These are phyloP conservation scores for Albula goreensis DNA, from an alignment of 2,113 vertebrate genomes.

Conservation along the genomic window DNA sequence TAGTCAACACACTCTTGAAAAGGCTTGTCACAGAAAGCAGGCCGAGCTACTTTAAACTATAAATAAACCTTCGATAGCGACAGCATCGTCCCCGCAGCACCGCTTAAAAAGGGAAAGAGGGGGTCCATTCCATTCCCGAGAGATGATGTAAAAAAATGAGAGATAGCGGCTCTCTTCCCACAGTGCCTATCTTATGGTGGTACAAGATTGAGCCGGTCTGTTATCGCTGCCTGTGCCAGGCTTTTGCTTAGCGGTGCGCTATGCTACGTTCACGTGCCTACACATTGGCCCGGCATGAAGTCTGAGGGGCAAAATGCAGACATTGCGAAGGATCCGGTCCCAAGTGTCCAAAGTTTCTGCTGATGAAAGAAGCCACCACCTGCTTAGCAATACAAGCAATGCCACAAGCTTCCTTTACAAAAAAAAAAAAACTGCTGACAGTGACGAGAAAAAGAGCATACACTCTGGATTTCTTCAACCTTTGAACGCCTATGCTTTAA, in stretches of 20 bases:
- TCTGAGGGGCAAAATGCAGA: background rate
- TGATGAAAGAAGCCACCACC: slow-evolving; percentile 1
- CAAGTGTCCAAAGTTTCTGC: slow-evolving; percentile 22
- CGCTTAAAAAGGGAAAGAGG: slow-evolving; percentile 4
- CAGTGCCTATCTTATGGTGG: background rate
- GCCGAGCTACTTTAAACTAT: background rate
- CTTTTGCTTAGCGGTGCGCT: background rate
- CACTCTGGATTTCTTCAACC: background rate
- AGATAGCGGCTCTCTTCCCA: background rate
- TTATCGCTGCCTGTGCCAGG: slow-evolving; percentile 8
- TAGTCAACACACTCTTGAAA: background rate
- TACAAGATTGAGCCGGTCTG: background rate
- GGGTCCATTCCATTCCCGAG: background rate
- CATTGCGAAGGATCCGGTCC: background rate
- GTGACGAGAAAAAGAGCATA: background rate
- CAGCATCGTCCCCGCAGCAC: background rate
- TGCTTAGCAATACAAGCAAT: slow-evolving; percentile 7
- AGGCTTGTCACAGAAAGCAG: background rate
- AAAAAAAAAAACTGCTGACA: background rate
- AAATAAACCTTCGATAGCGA: slow-evolving; percentile 21
- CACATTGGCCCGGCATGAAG: background rate
- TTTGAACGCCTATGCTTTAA: background rate
- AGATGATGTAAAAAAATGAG: background rate
- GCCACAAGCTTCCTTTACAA: background rate
- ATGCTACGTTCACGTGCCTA: background rate